Evolutionary conservation across 2,797 vertebrate genomes (phyloP), one percentile per base, ranked within the genome.

Genomic region (Sebastes taczanowskii): DNA sequence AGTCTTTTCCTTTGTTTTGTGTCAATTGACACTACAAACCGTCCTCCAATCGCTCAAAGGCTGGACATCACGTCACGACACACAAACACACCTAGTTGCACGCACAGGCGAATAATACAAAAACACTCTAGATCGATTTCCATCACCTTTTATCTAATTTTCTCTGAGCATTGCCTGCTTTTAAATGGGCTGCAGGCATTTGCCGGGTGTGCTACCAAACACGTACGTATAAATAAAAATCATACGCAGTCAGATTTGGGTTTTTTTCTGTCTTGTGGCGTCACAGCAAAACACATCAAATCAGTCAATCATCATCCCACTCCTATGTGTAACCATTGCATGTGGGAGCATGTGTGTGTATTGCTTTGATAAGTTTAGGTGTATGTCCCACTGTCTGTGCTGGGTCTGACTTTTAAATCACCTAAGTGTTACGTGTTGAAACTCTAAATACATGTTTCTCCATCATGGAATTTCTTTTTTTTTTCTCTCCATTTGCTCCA

Each of bases 381-480:
- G 23, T 58, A 18, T 52, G 34, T 55, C 42, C 59, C 65, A 13
- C 67, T 65, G 64, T 76, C 55, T 71, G 52, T 49, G 68, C 70
- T 38, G 20, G 14, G 58, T 73, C 64, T 74, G 66, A 77, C 64
- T 79, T 73, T 62, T 67, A 77, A 46, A 65, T 63, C 55, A 58
- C 22, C 56, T 64, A 68, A 82, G 72, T 86, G 75, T 81, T 53
- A 73, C 78, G 83, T 92, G 88, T 89, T 93, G 89, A 93, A 91
- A 93, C 74, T 80, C 80, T 90, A 90, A 94, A 84, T 89, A 85
- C 75, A 86, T 65, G 76, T 88, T 91, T 76, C 59, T 78, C 16
- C 58, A 38, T 52, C 13, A 11, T 69, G 86, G 87, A 87, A 88
- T 90, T 81, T 80, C 27, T 72, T 38, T 83, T 87, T 87, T 74